Evolutionary conservation across 1,140 invertebrate genomes (phyloP), one percentile per base, ranked within the genome.

Genomic region (Homalodisca vitripennis): DNA sequence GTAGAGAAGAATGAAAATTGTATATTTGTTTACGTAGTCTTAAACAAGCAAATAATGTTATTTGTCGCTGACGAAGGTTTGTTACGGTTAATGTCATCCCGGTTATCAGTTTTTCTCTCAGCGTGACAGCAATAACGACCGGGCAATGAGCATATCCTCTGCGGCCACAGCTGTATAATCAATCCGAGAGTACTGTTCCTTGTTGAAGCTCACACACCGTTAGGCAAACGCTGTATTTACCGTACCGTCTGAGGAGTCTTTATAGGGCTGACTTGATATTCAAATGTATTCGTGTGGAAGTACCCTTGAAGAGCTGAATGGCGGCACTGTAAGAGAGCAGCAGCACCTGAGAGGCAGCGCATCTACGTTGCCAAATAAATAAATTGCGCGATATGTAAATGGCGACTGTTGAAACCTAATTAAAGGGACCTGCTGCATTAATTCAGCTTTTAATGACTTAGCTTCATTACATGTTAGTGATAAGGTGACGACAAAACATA

Each of bases 371-470:
- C 55, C 55, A 60, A 60, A 60, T 60, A 60, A 60, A 60, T 60
- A 60, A 60, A 60, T 60, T 22, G 24, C 55, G 24, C 22, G 55
- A 60, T 60, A 60, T 60, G 55, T 60, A 60, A 60, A 60, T 60
- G 14, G 6, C 48, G 34, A 41, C 48, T 20, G 55, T 60, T 60
- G 55, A 60, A 60, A 60, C 55, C 55, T 60, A 60, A 60, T 60
- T 60, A 60, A 60, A 60, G 55, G 27, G 24, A 60, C 55, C 55
- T 60, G 55, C 55, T 29, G 55, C 55, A 60, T 60, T 60, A 60
- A 60, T 60, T 60, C 55, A 60, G 24, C 55, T 60, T 60, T 60
- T 60, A 60, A 60, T 60, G 55, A 60, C 55, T 60, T 30, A 60
- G 55, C 55, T 60, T 60, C 55, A 60, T 60, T 60, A 60, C 55